Conservation (phyloP, 2,113 vertebrate genomes). For the Cromileptes altivelis region DNA sequence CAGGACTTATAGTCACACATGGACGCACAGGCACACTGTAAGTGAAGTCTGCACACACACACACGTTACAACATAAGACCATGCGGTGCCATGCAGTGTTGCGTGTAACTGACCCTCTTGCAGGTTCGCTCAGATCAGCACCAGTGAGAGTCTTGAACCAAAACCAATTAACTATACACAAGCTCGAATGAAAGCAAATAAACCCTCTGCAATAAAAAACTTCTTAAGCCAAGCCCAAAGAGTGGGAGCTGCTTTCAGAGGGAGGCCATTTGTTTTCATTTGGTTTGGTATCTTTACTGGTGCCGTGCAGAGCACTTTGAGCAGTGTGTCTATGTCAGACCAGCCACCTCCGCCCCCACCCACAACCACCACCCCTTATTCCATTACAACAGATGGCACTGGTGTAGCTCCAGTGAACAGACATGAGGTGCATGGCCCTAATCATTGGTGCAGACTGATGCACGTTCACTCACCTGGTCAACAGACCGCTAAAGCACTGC, state of each 20-base stretch:
- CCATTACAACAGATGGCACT: constrained; percentile 41
- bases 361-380: constrained; percentile 13
- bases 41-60: background rate
- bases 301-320: constrained; percentile 45
- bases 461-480: constrained; percentile 44
- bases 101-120: background rate
- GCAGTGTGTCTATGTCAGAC: constrained; percentile 59
- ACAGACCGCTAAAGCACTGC: constrained; percentile 9
- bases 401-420: constrained; percentile 34
- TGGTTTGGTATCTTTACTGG: constrained; percentile 46
- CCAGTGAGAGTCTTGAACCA: constrained; percentile 6
- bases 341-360: constrained; percentile 19
- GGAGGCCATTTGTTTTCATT: constrained; percentile 68
- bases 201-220: background rate
- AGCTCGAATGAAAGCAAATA: constrained; percentile 44
- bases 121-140: constrained; percentile 42
- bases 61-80: background rate
- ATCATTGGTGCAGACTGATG: constrained; percentile 44
- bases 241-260: constrained; percentile 27
- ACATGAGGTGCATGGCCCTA: constrained; percentile 48
- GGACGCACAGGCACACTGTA: background rate
- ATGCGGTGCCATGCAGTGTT: background rate
- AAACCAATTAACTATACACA: constrained; percentile 43
- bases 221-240: constrained; percentile 3
- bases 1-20: background rate